These are phyloP conservation scores for Aphrophora alni DNA, from an alignment of 2,888 invertebrate genomes.

Conservation along the genomic window DNA sequence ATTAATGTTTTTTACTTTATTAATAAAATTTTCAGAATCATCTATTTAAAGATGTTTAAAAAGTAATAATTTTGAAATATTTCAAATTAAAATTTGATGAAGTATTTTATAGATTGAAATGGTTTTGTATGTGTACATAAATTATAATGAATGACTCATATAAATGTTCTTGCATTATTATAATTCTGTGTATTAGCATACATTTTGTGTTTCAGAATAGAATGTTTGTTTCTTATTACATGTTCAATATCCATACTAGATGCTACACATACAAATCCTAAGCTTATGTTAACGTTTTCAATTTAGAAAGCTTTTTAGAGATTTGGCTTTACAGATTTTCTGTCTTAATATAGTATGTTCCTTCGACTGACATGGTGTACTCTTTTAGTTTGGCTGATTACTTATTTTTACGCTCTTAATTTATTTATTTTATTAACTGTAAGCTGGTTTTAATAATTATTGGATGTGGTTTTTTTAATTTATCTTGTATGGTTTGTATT, in stretches of 20 bases:
- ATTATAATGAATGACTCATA: not conserved
- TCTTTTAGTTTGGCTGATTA: conserved; percentile 35
- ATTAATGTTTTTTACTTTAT: too few relatives aligned
- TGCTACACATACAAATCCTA: not conserved
- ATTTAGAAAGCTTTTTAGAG: not conserved
- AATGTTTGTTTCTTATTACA: not conserved
- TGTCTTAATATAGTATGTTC: not conserved
- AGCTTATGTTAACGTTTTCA: not conserved
- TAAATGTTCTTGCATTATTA: not conserved
- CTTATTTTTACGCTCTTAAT: conserved; percentile 32
- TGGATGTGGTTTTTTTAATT: conserved; percentile 40
- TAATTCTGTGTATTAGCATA: not conserved
- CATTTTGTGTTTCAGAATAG: not conserved
- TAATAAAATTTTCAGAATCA: too few relatives aligned
- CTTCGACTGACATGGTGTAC: not conserved
- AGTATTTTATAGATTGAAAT: too few relatives aligned
- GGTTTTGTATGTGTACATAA: not conserved
- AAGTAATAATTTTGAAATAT: too few relatives aligned
- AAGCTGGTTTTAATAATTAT: conserved; percentile 25
- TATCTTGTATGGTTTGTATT: conserved; percentile 23
- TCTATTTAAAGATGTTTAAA: too few relatives aligned
- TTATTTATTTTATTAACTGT: conserved; percentile 26
- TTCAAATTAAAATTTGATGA: too few relatives aligned
- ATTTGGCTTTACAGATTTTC: not conserved
- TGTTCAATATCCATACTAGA: not conserved